Conservation (phyloP, 2,797 vertebrate species). For the Lerista edwardsae region DNA sequence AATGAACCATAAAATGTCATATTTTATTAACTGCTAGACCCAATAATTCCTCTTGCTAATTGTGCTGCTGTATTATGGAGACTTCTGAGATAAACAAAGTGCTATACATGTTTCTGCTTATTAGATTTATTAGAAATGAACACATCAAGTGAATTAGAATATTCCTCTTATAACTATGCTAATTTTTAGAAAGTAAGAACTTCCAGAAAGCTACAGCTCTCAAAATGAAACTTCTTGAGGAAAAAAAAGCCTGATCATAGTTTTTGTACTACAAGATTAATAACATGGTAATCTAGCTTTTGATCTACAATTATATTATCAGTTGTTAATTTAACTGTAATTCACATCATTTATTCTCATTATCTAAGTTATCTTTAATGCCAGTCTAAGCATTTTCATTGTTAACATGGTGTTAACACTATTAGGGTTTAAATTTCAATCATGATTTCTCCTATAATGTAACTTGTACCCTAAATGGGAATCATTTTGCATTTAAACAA, state of each 20-base stretch:
- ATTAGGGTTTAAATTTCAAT: slow-evolving; percentile 49
- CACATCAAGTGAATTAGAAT: slow-evolving; percentile 23
- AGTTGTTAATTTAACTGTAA: slow-evolving; percentile 46
- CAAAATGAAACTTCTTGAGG: slow-evolving; percentile 6
- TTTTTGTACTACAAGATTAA: slow-evolving; percentile 6
- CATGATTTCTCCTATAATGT: slow-evolving; percentile 30
- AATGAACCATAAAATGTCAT: not conserved
- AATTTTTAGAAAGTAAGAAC: slow-evolving; percentile 13
- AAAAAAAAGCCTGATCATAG: slow-evolving; percentile 7
- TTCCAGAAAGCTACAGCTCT: not conserved
- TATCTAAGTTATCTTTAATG: slow-evolving; percentile 37
- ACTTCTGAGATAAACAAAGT: slow-evolving; percentile 21
- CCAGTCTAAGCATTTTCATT: slow-evolving; percentile 44
- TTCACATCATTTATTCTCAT: slow-evolving; percentile 48
- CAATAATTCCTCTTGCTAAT: slow-evolving; percentile 14
- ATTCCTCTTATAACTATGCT: not conserved
- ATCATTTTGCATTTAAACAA: slow-evolving; percentile 33
- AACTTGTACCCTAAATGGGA: slow-evolving; percentile 25
- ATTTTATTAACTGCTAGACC: slow-evolving; percentile 15
- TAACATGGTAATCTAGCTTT: slow-evolving; percentile 21
- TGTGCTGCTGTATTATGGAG: not conserved
- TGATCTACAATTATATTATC: slow-evolving; percentile 36
- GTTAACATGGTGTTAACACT: slow-evolving; percentile 44
- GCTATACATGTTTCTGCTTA: slow-evolving; percentile 20
- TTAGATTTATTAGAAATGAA: slow-evolving; percentile 38